These are phyloP conservation scores for Drosophila phalerata DNA, from an alignment of 2,888 invertebrate genomes.

Conservation along the genomic window DNA sequence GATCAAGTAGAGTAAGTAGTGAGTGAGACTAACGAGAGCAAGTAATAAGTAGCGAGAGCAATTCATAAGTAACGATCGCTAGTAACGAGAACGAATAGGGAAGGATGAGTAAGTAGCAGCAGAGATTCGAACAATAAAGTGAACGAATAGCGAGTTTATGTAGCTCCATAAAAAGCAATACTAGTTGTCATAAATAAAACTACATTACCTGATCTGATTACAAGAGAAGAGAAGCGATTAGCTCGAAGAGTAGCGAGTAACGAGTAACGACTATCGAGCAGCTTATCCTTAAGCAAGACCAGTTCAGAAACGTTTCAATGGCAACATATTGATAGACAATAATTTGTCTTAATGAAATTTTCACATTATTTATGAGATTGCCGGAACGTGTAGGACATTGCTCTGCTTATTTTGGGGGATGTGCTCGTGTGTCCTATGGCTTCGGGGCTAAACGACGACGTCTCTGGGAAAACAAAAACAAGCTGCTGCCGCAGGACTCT, in stretches of 20 bases:
- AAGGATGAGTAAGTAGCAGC: neutral
- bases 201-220: slow-evolving; percentile 2
- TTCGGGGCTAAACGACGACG: slow-evolving; percentile 45
- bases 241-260: slow-evolving; percentile 7
- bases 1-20: too few species aligned
- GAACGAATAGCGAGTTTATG: neutral
- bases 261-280: slow-evolving; percentile 3
- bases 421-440: slow-evolving; percentile 52
- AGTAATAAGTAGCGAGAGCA: too few species aligned
- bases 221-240: slow-evolving; percentile 4
- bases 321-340: slow-evolving; percentile 86
- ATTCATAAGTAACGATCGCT: too few species aligned
- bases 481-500: slow-evolving; percentile 58
- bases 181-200: slow-evolving; percentile 3
- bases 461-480: slow-evolving; percentile 66
- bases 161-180: neutral
- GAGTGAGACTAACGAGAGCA: too few species aligned
- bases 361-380: slow-evolving; percentile 85
- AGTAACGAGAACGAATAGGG: too few species aligned
- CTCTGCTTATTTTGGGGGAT: slow-evolving; percentile 26
- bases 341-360: slow-evolving; percentile 86
- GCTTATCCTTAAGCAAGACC: slow-evolving; percentile 7
- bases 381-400: slow-evolving; percentile 74
- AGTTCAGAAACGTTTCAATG: slow-evolving; percentile 42
- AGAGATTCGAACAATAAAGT: neutral